These are phyloP conservation scores for Rhamphomyia laevipes DNA, from an alignment of 2,888 invertebrate species.

Conservation along the genomic window DNA sequence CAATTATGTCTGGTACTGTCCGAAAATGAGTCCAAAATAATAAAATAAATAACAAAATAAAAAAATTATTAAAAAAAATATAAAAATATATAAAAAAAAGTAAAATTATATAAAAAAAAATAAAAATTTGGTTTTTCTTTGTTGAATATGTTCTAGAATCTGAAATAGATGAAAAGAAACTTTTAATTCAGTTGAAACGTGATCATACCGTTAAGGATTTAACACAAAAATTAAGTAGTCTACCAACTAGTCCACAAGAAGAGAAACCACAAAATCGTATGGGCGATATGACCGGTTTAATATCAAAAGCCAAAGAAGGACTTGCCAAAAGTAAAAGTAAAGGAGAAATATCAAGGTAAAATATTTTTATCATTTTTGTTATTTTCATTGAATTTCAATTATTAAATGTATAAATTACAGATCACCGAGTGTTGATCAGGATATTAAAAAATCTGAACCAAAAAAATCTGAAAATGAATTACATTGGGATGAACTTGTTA, in stretches of 20 bases:
- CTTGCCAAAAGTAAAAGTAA: slow-evolving; percentile 77
- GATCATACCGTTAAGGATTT: slow-evolving; percentile 83
- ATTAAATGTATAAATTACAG: slow-evolving; percentile 31
- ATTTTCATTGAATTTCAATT: background rate
- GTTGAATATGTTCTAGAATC: slow-evolving; percentile 35
- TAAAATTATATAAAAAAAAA: background rate
- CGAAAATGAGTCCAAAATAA: background rate
- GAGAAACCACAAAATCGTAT: slow-evolving; percentile 52
- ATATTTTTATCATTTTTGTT: slow-evolving; percentile 6
- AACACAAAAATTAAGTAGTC: slow-evolving; percentile 70
- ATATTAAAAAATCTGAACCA: slow-evolving; percentile 53
- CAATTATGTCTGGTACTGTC: too few species aligned
- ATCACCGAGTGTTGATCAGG: slow-evolving; percentile 62
- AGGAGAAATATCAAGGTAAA: slow-evolving; percentile 42
- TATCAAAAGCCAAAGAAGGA: slow-evolving; percentile 88
- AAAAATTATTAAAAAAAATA: background rate
- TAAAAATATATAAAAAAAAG: background rate
- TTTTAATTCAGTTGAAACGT: slow-evolving; percentile 58
- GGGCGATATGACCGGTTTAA: slow-evolving; percentile 78
- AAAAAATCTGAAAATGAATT: slow-evolving; percentile 89
- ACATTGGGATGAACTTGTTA: slow-evolving; percentile 88
- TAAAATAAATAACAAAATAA: too few species aligned
- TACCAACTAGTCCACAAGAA: slow-evolving; percentile 44
- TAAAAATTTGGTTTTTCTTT: background rate
- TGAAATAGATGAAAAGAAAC: slow-evolving; percentile 46